Conservation (phyloP, 2,888 invertebrate genomes). For the Monoplex corrugatus region DNA sequence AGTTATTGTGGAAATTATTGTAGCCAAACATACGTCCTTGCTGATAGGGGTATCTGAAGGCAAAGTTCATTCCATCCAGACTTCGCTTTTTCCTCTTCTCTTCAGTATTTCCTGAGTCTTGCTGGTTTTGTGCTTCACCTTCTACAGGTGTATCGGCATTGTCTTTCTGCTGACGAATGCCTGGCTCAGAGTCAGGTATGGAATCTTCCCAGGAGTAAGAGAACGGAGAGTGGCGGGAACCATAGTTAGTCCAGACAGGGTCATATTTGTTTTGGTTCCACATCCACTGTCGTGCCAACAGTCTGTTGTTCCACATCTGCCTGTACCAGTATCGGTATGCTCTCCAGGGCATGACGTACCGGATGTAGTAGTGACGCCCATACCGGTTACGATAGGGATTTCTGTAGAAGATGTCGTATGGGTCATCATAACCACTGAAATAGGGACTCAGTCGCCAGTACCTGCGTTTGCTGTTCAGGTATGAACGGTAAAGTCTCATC, state of each 20-base stretch:
- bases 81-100: constrained; percentile 9
- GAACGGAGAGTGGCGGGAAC: not conserved
- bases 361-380: not conserved
- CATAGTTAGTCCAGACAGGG: not conserved
- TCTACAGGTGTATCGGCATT: not conserved
- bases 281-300: not conserved
- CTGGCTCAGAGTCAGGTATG: not conserved
- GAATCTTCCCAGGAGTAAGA: not conserved
- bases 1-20: not conserved
- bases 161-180: not conserved
- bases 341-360: constrained; percentile 5
- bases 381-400: not conserved
- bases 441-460: not conserved
- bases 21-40: not conserved
- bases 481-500: constrained; percentile 8
- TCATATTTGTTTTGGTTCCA: not conserved
- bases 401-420: not conserved
- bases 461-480: not conserved
- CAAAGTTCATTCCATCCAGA: not conserved
- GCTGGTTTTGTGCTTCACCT: not conserved
- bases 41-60: not conserved
- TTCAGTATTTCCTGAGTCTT: not conserved
- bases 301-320: constrained; percentile 31
- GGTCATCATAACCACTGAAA: not conserved
- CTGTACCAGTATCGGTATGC: not conserved